Percentiles rank a stretch among this genome's conserved stretches.
These are phyloP conservation scores for Zapus hudsonius DNA, from an alignment of 2,113 vertebrate genomes.

Conservation along the genomic window DNA sequence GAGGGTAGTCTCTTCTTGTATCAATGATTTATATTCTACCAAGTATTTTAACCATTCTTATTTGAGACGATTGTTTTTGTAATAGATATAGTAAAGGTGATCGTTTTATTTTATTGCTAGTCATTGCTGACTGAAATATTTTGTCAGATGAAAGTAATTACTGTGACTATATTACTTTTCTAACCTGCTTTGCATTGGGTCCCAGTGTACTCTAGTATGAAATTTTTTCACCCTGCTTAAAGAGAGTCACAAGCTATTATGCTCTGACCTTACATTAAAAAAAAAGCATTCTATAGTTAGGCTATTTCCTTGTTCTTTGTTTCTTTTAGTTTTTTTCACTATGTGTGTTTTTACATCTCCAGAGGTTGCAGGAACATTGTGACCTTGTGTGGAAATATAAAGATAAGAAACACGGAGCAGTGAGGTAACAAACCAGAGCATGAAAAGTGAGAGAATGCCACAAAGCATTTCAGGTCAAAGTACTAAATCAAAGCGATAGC, in stretches of 20 bases:
- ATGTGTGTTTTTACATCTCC: background rate
- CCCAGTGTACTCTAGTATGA: constrained; percentile 61
- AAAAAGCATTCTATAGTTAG: constrained; percentile 37
- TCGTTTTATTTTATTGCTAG: constrained; percentile 83
- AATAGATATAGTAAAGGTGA: constrained; percentile 83
- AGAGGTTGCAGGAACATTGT: constrained; percentile 59
- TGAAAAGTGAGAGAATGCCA: background rate
- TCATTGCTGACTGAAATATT: constrained; percentile 83
- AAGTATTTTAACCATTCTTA: constrained; percentile 80
- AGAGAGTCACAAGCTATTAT: constrained; percentile 36
- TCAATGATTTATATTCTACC: constrained; percentile 62
- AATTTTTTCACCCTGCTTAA: constrained; percentile 60
- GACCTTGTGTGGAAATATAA: background rate
- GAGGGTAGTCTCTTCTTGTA: background rate
- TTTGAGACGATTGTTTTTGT: constrained; percentile 84
- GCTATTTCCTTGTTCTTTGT: constrained; percentile 49
- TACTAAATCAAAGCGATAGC: constrained; percentile 8
- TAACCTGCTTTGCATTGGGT: constrained; percentile 74
- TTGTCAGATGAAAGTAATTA: constrained; percentile 86
- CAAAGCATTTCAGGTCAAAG: constrained; percentile 39
- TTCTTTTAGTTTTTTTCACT: constrained; percentile 4
- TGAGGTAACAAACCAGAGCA: background rate
- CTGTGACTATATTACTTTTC: constrained; percentile 80
- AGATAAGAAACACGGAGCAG: constrained; percentile 39
- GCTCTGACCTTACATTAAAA: constrained; percentile 68